phyloP scores from a whole-genome alignment of 2,113 vertebrate genomes.

The Crotophaga sulcirostris region DNA sequence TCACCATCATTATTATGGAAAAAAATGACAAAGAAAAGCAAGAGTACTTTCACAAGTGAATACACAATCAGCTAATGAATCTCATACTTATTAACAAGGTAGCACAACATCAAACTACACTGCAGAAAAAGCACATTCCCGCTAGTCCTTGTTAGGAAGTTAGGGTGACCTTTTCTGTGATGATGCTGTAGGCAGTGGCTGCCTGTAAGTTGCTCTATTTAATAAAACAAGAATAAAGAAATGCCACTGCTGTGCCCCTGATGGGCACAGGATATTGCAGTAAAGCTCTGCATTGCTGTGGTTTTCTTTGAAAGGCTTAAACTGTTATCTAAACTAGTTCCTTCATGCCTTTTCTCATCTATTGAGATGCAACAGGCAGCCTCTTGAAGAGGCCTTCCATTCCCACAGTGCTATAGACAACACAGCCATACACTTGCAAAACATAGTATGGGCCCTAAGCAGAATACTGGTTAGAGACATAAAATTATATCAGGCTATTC shows the following conservation, averaged over 20 bases:
- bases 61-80: not conserved
- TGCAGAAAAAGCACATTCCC: not conserved
- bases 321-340: not conserved
- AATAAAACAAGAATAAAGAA: not conserved
- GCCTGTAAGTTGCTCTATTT: not conserved
- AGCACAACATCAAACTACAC: not conserved
- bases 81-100: not conserved
- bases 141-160: not conserved
- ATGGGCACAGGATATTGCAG: not conserved
- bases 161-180: not conserved
- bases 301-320: not conserved
- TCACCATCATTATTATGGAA: not conserved
- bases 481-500: not conserved
- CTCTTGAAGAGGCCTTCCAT: not conserved
- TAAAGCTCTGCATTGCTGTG: not conserved
- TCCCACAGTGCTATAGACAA: not conserved
- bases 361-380: not conserved
- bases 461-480: not conserved
- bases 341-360: not conserved
- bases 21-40: not conserved
- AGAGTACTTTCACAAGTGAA: not conserved
- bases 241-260: not conserved
- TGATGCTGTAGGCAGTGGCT: not conserved
- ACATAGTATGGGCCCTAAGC: accelerated
- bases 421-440: not conserved